Evolutionary conservation across 2,113 vertebrate genomes (phyloP).

Genomic region (Dinomys branickii): DNA sequence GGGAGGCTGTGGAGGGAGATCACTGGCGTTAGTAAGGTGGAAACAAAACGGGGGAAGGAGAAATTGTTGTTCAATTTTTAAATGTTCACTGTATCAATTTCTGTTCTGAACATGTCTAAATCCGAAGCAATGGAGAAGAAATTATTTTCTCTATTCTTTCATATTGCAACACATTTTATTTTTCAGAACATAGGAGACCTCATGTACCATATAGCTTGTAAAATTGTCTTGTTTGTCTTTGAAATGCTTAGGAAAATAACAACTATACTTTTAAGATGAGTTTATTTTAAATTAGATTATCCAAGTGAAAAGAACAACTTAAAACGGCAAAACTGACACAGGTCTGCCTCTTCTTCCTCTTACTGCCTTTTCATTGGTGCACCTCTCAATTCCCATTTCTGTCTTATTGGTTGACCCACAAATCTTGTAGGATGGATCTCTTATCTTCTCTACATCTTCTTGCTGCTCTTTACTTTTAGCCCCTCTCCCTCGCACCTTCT

Average conservation of each 20-base stretch:
- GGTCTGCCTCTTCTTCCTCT: background rate
- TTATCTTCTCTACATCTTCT: background rate
- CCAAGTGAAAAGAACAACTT: conserved; percentile 10
- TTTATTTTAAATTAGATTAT: conserved; percentile 43
- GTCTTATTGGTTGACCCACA: background rate
- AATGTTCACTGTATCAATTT: background rate
- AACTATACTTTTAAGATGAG: conserved; percentile 9
- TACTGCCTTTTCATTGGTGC: background rate
- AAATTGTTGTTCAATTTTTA: background rate
- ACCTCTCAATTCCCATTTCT: background rate
- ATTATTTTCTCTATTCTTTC: background rate
- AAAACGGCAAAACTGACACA: background rate
- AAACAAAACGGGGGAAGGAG: no score
- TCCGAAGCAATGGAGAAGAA: background rate
- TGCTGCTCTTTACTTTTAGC: background rate
- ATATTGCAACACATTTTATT: background rate
- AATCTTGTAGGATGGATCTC: background rate
- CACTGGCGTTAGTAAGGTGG: no score
- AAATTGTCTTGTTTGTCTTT: background rate
- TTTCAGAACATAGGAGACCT: background rate
- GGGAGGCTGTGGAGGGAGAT: background rate
- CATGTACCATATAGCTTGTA: background rate
- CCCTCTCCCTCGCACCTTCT: background rate
- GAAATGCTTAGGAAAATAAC: background rate
- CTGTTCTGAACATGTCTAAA: background rate